Conservation (phyloP, 2,888 invertebrate species). For the Eupithecia tripunctaria region DNA sequence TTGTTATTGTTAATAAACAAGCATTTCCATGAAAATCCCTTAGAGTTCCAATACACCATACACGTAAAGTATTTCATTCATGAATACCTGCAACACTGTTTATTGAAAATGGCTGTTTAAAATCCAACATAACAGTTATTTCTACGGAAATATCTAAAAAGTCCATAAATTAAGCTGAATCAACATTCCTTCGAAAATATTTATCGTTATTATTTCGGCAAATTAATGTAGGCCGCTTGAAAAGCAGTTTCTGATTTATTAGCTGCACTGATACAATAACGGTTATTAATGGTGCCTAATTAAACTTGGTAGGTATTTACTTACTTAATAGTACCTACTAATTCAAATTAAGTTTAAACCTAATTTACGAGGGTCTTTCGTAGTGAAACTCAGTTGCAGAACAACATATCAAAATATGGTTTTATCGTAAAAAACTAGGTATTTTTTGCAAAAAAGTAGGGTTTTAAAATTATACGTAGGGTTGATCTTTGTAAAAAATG, state of each 20-base stretch:
- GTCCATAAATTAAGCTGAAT: slow-evolving; percentile 1
- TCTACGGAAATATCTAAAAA: neutral
- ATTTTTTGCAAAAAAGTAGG: neutral
- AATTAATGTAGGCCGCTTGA: slow-evolving; percentile 16
- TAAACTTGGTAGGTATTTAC: neutral
- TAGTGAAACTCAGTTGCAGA: neutral
- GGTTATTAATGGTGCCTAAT: slow-evolving; percentile 9
- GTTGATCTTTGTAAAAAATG: slow-evolving; percentile 3
- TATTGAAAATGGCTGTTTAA: neutral
- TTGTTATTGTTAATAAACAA: neutral
- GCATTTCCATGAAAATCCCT: neutral
- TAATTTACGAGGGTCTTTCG: neutral
- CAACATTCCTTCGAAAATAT: slow-evolving; percentile 27
- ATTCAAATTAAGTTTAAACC: neutral
- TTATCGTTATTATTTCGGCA: slow-evolving; percentile 26
- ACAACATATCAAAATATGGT: neutral
- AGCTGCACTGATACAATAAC: slow-evolving; percentile 7
- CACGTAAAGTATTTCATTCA: neutral
- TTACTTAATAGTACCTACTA: neutral
- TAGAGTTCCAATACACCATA: neutral
- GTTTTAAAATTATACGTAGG: slow-evolving; percentile 6
- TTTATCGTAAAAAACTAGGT: neutral
- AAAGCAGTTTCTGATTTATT: slow-evolving; percentile 20
- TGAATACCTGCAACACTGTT: neutral
- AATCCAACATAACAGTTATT: neutral